Base-by-base conservation (phyloP, 2,888 invertebrate species). In the Lomographa bimaculata region DNA sequence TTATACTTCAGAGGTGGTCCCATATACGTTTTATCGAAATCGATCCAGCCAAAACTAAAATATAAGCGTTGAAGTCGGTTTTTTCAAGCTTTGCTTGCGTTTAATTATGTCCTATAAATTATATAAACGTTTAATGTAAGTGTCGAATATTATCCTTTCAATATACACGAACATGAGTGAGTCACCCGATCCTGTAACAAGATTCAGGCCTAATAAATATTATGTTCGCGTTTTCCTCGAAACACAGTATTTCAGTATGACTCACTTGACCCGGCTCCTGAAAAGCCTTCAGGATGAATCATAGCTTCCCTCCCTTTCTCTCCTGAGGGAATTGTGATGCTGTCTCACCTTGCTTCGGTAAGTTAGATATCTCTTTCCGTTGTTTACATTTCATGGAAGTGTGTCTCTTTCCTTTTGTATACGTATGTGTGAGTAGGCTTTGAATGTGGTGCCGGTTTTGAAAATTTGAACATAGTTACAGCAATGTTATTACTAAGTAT, bases 221-320 rank as follows among this genome's bases (percentile, higher is more conserved):
- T 10, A 8, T 6, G 8, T 18, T 25, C 14, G 17, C 20, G 3
- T 24, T 21, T 46, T 39, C 35, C 27, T 2, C 18, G 34, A 27
- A 48, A 48, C n/a, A n/a, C n/a, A n/a, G n/a, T n/a, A n/a, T 17
- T 40, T 37, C 34, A 1, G 23, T 6, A 30, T 51, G 47, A 51
- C 24, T 48, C 50, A 51, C 34, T 20, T 7, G 14, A 19, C 11
- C 23, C 23, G 2, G 17, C 8, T 30, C 38, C 28, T 18, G 36
- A 14, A 9, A 17, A 29, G 7, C 9, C 18, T 39, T 17, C 30
- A 16, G 30, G 12, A 18, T 52, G 49, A 52, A 10, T 49, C 52
- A 52, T 46, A 35, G 5, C 4, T 11, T 30, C 43, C 23, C 4
- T 52, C 46, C 30, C 28, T 46, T 37, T 49, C 41, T 35, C 0